Base-by-base conservation (phyloP, 2,888 invertebrate genomes). In the Pharmacophagus antenor region DNA sequence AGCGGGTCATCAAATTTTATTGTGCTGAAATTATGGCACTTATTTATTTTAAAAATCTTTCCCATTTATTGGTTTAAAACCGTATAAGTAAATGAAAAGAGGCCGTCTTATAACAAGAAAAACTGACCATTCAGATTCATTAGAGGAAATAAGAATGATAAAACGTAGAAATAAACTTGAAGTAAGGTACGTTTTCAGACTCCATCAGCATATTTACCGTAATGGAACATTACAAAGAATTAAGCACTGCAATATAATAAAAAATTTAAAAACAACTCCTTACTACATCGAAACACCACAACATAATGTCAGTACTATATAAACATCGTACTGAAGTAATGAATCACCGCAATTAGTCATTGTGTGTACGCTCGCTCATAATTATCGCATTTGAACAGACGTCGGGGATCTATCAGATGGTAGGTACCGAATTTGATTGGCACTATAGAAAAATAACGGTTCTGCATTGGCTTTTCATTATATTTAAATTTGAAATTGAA, bases 271-370 rank as follows among this genome's bases (percentile, higher is more conserved):
- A 31, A 31, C 31, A 27, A 7, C 15, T 8, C 8, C 2, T 31
- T 7, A 8, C 3, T 51, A 46, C 42, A 27, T 41, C 27, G 54
- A 54, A 47, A 51, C 3, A 42, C 18, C 41, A 42, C 42, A 18
- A 41, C 48, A 17, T 1, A 48, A 48, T 42, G 41, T 27, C 48
- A 42, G 31, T 58, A 27, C 53, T 58, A 42, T 53, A 27, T 42
- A 58, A 58, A 58, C 58, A 58, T 31, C 23, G 51, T 6, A 20
- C 42, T 42, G n/a, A 4, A 20, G 48, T 53, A 17, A 48, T 58
- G 58, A 58, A 54, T 58, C 58, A 58, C 17, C 2, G n/a, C n/a
- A 27, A 20, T 58, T 53, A 58, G 2, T 58, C 58, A 58, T 49
- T 22, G 25, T 51, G n/a, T n/a, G 12, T 48, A 49, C 18, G 8